These are phyloP conservation scores for Pegoplata infirma DNA, from an alignment of 2,888 invertebrate genomes.

Conservation along the genomic window DNA sequence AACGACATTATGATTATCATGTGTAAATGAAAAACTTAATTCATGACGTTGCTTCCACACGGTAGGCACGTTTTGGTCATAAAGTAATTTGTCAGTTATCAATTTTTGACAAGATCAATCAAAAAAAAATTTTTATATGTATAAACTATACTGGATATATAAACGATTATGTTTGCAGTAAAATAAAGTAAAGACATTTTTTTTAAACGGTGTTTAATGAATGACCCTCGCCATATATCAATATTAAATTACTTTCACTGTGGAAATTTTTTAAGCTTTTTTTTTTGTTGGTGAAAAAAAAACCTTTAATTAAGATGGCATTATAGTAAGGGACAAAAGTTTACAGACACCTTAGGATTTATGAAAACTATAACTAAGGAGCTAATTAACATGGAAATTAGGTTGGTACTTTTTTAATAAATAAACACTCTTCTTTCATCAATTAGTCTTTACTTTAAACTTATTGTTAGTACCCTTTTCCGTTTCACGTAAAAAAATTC, in stretches of 20 bases:
- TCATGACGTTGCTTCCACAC: slow-evolving; percentile 23
- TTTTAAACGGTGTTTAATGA: slow-evolving; percentile 28
- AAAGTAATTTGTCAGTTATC: slow-evolving; percentile 61
- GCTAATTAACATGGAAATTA: too few species aligned
- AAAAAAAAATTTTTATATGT: slow-evolving; percentile 10
- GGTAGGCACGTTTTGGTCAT: slow-evolving; percentile 39
- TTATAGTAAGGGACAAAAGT: too few species aligned
- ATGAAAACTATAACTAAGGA: too few species aligned
- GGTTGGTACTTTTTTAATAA: too few species aligned
- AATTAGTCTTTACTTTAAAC: too few species aligned
- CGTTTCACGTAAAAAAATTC: too few species aligned
- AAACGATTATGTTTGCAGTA: background rate
- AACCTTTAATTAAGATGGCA: too few species aligned
- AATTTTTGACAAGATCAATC: slow-evolving; percentile 61
- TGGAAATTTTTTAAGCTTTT: background rate
- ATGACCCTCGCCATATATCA: slow-evolving; percentile 46
- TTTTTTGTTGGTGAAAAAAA: background rate
- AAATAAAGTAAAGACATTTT: slow-evolving; percentile 9
- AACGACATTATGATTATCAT: slow-evolving; percentile 31
- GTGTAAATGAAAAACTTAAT: slow-evolving; percentile 9
- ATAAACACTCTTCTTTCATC: too few species aligned
- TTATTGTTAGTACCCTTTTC: too few species aligned
- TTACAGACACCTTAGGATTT: too few species aligned
- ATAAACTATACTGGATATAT: background rate
- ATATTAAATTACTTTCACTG: slow-evolving; percentile 59